Evolutionary conservation across 2,888 invertebrate species (phyloP), one percentile per base, ranked within the genome.

Genomic region (Furcula furcula): DNA sequence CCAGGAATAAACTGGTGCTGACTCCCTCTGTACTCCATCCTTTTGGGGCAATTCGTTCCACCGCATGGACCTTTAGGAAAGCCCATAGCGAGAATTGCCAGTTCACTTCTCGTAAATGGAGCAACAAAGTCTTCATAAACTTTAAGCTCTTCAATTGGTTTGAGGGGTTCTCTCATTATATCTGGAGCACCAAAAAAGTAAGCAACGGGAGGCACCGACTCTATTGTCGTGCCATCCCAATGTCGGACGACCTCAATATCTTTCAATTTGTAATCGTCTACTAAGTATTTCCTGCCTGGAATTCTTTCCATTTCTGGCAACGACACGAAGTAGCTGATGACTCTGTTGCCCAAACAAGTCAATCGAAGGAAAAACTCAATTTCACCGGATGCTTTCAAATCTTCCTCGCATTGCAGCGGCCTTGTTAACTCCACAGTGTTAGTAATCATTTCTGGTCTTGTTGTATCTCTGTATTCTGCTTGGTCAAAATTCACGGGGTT

Each of bases 41-140:
- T 64, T 41, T 79, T 84, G 1, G 69, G 73, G 54, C 88, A 88
- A 29, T 88, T 88, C 0, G 84, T 86, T n/a, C 88, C 88, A 34
- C 86, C 87, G 50, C 88, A 88, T 2, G 87, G 87, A 0, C 88
- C 88, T 55, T 86, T 88, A 1, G 88, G 88, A 34, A 88, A 88
- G 25, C 88, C 88, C 88, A 88, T 88, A 0, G 88, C 60, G n/a
- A 88, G 61, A 34, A 88, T 88, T 0, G 79, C 75, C 4, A 88
- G 52, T 46, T 88, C 88, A 32, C 81, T 82, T 1, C 47, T 26
- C 14, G 86, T 82, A 38, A 67, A 88, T 1, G 88, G 87, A 29
- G 87, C 86, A 1, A 76, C 75, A 43, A 66, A 88, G 0, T 86
- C 85, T 40, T 88, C 86, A 36, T 70, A 86, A 0, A 75, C 26